These are phyloP conservation scores for Acrossocheilus fasciatus DNA, from an alignment of 2,797 vertebrate species.

Conservation along the genomic window DNA sequence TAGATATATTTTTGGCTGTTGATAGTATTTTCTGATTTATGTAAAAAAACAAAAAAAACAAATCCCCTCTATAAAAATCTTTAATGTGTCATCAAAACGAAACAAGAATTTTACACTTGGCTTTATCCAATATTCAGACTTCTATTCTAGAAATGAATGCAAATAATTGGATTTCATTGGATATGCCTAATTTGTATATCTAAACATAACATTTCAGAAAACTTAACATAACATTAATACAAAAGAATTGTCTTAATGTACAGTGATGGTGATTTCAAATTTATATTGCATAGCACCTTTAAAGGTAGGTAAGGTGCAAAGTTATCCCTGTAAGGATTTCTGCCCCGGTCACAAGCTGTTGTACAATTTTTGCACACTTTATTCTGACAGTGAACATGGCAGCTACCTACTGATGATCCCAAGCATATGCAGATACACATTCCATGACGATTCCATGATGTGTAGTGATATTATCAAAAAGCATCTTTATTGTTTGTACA, in stretches of 20 bases:
- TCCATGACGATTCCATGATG: background rate
- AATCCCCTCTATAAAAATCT: background rate
- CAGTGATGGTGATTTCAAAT: background rate
- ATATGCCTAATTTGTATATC: background rate
- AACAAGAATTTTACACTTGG: background rate
- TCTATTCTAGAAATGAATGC: background rate
- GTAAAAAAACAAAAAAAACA: background rate
- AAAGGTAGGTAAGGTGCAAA: background rate
- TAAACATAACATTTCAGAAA: background rate
- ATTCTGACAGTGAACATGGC: constrained; percentile 18
- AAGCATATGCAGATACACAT: constrained; percentile 22
- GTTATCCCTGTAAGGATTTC: background rate
- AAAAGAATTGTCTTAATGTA: background rate
- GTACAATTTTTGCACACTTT: background rate
- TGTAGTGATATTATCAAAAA: constrained; percentile 20
- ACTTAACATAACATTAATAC: background rate
- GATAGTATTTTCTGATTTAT: background rate
- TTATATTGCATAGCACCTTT: background rate
- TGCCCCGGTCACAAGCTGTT: background rate
- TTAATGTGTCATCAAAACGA: background rate
- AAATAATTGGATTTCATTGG: background rate
- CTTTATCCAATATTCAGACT: background rate
- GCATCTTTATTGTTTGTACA: constrained; percentile 34
- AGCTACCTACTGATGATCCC: constrained; percentile 35
- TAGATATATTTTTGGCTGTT: background rate